A percentile compares a stretch with the other conserved stretches of the same genome.
Conservation (phyloP, 1,140 invertebrate genomes). For the Orchesella cincta region DNA sequence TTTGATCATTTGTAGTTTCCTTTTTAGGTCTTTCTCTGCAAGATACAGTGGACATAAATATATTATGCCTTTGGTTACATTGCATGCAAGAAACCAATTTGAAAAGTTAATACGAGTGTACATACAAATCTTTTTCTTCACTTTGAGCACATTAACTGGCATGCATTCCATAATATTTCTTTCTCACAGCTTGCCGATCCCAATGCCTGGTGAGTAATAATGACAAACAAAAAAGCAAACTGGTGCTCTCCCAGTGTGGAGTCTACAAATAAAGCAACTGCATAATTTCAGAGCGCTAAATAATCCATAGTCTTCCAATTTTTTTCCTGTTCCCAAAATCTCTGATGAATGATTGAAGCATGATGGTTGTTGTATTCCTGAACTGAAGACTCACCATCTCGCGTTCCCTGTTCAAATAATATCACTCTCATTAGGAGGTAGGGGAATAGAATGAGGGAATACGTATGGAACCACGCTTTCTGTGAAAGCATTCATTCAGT, state of each 20-base stretch:
- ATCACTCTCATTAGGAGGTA: too few relatives aligned
- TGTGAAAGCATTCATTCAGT: neutral
- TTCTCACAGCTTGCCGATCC: neutral
- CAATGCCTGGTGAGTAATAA: too few relatives aligned
- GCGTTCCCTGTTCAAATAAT: too few relatives aligned
- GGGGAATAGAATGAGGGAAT: too few relatives aligned
- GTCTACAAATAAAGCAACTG: neutral
- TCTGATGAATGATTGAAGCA: too few relatives aligned
- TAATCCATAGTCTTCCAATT: too few relatives aligned
- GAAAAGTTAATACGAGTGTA: neutral
- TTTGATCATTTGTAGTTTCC: too few relatives aligned
- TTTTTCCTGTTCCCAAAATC: too few relatives aligned
- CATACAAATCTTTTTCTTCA: neutral
- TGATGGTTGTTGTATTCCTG: too few relatives aligned
- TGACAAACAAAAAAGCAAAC: neutral
- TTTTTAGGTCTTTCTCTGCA: too few relatives aligned
- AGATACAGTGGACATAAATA: neutral
- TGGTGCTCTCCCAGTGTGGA: neutral
- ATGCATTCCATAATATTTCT: neutral
- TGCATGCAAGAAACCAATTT: slow-evolving; percentile 12
- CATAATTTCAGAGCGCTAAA: too few relatives aligned
- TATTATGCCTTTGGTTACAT: neutral
- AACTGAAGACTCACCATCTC: too few relatives aligned
- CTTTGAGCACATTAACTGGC: neutral
- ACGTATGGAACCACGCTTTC: neutral